Percentiles rank a stretch among this genome's conserved stretches.
Evolutionary conservation across 1,140 invertebrate species (phyloP).

Genomic region (Reticulitermes speratus): DNA sequence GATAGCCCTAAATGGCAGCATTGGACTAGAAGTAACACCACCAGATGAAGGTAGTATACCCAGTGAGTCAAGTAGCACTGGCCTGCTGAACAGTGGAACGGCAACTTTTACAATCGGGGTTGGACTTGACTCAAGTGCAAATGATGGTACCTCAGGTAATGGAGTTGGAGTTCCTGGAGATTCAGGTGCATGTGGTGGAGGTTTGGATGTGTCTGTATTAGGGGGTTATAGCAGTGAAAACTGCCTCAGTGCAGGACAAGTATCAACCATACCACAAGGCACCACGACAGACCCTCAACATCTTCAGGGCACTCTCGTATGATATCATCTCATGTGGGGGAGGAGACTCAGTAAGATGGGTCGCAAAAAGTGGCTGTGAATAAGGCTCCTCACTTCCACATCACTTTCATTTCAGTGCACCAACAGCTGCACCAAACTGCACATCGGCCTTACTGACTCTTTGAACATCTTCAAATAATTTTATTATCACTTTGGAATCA

Average conservation of each 20-base stretch:
- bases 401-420: neutral
- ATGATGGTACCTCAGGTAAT: neutral
- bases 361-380: constrained; percentile 67
- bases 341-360: constrained; percentile 67
- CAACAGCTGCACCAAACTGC: constrained; percentile 7
- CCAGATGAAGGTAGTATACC: constrained; percentile 66
- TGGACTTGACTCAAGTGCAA: constrained; percentile 22
- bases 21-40: constrained; percentile 80
- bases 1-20: constrained; percentile 80
- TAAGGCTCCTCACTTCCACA: constrained; percentile 24
- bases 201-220: neutral
- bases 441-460: neutral
- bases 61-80: constrained; percentile 54
- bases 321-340: constrained; percentile 89
- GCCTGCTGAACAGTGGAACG: constrained; percentile 43
- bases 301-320: constrained; percentile 86
- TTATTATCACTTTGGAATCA: neutral
- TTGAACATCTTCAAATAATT: neutral
- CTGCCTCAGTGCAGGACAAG: constrained; percentile 37
- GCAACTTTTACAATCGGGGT: neutral
- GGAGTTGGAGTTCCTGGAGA: neutral
- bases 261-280: constrained; percentile 42
- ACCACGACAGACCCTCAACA: constrained; percentile 66
- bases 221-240: neutral
- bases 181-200: neutral